Evolutionary conservation across 2,113 vertebrate species (phyloP).

Genomic region (Pomatorhinus ruficollis): DNA sequence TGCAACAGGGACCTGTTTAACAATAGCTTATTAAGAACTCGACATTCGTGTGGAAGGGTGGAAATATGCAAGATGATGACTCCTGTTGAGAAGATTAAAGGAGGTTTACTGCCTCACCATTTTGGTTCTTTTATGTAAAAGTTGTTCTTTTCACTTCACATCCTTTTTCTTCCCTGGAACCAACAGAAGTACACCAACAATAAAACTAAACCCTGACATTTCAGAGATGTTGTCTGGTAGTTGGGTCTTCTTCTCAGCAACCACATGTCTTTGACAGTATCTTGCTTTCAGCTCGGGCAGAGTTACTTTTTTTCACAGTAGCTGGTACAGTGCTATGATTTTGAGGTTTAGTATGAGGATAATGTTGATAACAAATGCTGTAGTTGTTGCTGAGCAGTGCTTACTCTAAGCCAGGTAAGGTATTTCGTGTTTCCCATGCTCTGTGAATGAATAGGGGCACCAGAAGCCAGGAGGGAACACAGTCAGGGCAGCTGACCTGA

Average conservation of each 20-base stretch:
- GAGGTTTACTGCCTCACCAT: neutral
- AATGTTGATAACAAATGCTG: neutral
- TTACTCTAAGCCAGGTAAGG: neutral
- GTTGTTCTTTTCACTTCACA: neutral
- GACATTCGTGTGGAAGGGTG: accelerated
- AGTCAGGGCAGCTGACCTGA: neutral
- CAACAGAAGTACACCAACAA: neutral
- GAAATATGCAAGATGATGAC: neutral
- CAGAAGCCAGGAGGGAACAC: neutral
- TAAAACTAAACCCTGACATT: neutral
- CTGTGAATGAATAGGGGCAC: neutral
- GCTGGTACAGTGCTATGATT: neutral
- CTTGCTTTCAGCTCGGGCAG: neutral
- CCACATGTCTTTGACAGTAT: neutral
- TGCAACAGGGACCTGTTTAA: neutral
- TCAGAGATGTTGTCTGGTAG: neutral
- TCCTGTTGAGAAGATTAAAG: neutral
- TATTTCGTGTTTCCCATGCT: neutral
- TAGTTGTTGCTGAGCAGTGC: neutral
- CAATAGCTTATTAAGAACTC: neutral
- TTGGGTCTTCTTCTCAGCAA: neutral
- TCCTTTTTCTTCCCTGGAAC: neutral
- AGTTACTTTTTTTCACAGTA: neutral
- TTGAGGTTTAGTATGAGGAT: neutral
- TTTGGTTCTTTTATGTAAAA: neutral